A percentile compares a stretch with the other conserved stretches of the same genome.
phyloP scores from a whole-genome alignment of 37 sponge, comb jelly and placozoan genomes.

The Lycopodina hypogea region DNA sequence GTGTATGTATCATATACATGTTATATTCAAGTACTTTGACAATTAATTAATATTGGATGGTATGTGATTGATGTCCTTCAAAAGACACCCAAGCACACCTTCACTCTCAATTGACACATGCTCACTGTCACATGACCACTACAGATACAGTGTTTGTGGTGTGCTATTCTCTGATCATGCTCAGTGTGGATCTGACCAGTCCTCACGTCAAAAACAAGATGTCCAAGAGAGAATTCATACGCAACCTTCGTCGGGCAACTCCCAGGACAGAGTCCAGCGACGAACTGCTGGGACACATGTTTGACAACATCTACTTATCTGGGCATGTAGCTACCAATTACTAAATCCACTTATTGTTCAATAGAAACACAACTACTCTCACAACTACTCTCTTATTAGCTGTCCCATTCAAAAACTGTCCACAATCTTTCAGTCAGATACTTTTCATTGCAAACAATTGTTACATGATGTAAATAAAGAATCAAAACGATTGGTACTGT shows the following conservation, averaged over 20 bases:
- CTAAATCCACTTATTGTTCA: not conserved
- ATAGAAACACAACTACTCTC: too few species aligned
- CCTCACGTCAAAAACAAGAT: conserved; percentile 90
- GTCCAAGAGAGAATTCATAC: conserved; percentile 88
- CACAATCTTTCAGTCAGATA: not conserved
- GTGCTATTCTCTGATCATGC: conserved; percentile 83
- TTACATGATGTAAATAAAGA: not conserved
- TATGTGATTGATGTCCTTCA: too few species aligned
- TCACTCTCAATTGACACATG: too few species aligned
- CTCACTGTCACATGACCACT: not conserved
- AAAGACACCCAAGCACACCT: too few species aligned
- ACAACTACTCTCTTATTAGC: not conserved
- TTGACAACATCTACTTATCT: conserved; percentile 76
- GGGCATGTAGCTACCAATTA: conserved; percentile 78
- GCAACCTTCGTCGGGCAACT: conserved; percentile 68
- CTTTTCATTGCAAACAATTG: not conserved
- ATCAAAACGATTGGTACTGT: not conserved
- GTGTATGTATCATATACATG: too few species aligned
- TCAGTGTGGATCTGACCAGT: conserved; percentile 81
- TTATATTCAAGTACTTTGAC: too few species aligned
- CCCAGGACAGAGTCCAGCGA: conserved; percentile 13
- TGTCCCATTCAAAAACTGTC: not conserved
- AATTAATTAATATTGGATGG: too few species aligned
- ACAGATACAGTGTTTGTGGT: conserved; percentile 64
- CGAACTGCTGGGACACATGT: conserved; percentile 74